These are phyloP conservation scores for Periplaneta americana DNA, from an alignment of 1,140 invertebrate genomes.

Conservation along the genomic window DNA sequence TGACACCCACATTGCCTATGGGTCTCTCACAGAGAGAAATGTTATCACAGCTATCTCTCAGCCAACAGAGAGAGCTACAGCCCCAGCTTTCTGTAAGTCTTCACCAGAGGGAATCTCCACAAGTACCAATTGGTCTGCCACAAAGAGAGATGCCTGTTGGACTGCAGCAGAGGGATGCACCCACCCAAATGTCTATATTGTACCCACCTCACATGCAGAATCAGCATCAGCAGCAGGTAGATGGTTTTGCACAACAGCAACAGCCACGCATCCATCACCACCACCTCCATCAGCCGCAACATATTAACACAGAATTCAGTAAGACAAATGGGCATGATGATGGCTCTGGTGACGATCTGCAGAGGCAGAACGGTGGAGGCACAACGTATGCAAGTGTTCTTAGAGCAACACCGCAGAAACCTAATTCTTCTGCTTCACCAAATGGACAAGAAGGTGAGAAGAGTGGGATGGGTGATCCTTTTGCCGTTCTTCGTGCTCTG, in stretches of 20 bases:
- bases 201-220: neutral
- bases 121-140: neutral
- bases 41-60: neutral
- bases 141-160: neutral
- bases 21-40: neutral
- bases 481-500: slow-evolving; percentile 21
- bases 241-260: neutral
- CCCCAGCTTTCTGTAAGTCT: neutral
- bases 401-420: neutral
- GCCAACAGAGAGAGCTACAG: neutral
- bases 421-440: neutral
- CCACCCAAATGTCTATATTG: neutral
- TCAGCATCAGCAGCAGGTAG: neutral
- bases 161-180: neutral
- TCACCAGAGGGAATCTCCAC: neutral
- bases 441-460: neutral
- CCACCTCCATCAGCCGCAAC: slow-evolving; percentile 23
- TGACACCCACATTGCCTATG: neutral
- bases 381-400: slow-evolving; percentile 12
- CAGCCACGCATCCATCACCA: neutral
- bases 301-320: neutral
- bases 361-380: neutral
- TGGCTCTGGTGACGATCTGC: neutral
- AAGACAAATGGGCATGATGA: neutral
- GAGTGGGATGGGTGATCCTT: slow-evolving; percentile 27